Percentiles rank a stretch among this genome's conserved stretches.
phyloP scores from a whole-genome alignment of 1,140 invertebrate genomes.

The Augochlora pura region DNA sequence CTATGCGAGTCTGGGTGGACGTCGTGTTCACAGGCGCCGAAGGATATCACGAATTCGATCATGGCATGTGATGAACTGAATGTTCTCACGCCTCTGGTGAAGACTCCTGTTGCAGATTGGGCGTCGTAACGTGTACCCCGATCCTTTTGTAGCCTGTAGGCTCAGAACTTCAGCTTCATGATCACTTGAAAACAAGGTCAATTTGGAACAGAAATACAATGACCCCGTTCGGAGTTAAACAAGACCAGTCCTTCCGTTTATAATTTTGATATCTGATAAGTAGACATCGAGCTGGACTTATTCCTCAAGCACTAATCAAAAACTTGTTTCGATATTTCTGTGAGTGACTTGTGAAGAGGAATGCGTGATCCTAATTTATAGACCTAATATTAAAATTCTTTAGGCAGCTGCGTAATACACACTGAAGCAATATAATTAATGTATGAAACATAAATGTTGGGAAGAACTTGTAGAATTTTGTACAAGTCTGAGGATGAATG shows the following conservation, averaged over 20 bases:
- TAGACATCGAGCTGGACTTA: background rate
- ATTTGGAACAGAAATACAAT: background rate
- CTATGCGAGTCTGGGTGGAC: conserved; percentile 98
- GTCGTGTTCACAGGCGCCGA: conserved; percentile 95
- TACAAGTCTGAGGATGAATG: background rate
- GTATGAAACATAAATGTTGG: background rate
- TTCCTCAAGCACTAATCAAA: background rate
- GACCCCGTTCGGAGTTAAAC: background rate
- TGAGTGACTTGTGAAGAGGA: too few species aligned
- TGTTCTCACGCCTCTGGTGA: conserved; percentile 6
- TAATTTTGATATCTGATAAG: too few species aligned
- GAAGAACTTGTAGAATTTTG: background rate
- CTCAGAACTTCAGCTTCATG: conserved; percentile 1
- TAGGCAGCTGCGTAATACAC: background rate
- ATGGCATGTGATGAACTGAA: conserved; percentile 72
- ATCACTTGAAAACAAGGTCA: conserved; percentile 12
- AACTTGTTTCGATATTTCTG: background rate
- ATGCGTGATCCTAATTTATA: too few species aligned
- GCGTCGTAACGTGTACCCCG: background rate
- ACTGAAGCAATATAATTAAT: background rate
- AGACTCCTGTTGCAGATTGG: conserved; percentile 5
- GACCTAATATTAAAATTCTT: background rate
- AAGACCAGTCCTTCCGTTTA: background rate
- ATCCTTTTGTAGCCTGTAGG: background rate
- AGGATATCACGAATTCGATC: conserved; percentile 89